Evolutionary conservation across 2,888 invertebrate genomes (phyloP).

Genomic region (Ecliptopera silaceata): DNA sequence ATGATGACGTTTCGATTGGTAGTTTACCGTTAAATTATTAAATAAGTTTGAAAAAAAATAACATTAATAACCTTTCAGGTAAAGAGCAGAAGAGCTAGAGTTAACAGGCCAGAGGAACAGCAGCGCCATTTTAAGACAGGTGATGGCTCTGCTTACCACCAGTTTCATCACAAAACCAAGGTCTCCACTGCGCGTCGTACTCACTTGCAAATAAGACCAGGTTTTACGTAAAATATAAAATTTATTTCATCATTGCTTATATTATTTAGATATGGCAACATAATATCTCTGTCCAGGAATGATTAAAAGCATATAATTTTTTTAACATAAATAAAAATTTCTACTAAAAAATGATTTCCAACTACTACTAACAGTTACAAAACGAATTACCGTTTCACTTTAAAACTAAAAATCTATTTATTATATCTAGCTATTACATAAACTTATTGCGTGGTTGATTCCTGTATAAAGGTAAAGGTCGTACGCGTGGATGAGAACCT

Average conservation of each 20-base stretch:
- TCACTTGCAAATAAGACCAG: constrained; percentile 46
- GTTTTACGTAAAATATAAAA: constrained; percentile 41
- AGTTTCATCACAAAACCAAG: constrained; percentile 7
- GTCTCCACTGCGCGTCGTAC: constrained; percentile 3
- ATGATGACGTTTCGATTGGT: too few species aligned
- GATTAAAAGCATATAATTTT: constrained; percentile 15
- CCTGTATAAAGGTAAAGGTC: too few species aligned
- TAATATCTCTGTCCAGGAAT: neutral
- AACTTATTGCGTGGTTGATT: too few species aligned
- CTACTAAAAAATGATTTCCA: neutral
- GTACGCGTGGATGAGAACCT: too few species aligned
- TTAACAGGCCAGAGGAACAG: neutral
- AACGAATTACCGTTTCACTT: neutral
- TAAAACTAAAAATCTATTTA: neutral
- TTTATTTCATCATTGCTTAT: constrained; percentile 36
- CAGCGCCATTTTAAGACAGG: neutral
- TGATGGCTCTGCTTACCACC: constrained; percentile 1
- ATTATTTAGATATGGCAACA: constrained; percentile 23
- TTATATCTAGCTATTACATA: neutral
- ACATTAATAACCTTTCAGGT: neutral
- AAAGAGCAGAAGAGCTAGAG: constrained; percentile 7
- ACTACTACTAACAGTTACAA: constrained; percentile 7
- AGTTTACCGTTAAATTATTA: too few species aligned
- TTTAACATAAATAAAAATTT: constrained; percentile 31
- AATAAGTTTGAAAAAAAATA: neutral